Conservation (phyloP, 2,113 vertebrate genomes). For the Naja naja region DNA sequence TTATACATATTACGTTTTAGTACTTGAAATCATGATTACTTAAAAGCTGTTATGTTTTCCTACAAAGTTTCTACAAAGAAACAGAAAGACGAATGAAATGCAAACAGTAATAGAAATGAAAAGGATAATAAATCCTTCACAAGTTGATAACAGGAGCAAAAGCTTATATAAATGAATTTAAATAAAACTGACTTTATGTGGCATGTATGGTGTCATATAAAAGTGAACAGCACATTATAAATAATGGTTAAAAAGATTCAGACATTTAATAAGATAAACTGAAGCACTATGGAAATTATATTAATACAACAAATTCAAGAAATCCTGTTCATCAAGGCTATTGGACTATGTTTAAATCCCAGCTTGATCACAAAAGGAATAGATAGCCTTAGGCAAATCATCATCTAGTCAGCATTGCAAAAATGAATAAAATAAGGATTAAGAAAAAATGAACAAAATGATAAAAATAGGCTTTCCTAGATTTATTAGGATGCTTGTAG, state of each 20-base stretch:
- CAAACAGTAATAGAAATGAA: neutral
- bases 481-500: neutral
- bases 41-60: neutral
- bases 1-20: neutral
- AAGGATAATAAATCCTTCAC: neutral
- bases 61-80: neutral
- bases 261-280: neutral
- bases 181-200: neutral
- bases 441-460: constrained; percentile 2
- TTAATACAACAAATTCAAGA: neutral
- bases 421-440: constrained; percentile 13
- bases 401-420: neutral
- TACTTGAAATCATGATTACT: neutral
- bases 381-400: constrained; percentile 14
- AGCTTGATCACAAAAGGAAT: neutral
- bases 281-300: neutral
- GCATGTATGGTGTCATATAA: neutral
- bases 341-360: constrained; percentile 6
- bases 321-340: neutral
- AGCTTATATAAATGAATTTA: neutral
- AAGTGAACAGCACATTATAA: neutral
- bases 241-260: neutral
- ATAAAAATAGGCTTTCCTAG: neutral
- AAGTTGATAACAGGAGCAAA: neutral
- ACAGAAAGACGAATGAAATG: neutral